Evolutionary conservation across 1,140 invertebrate genomes (phyloP), one percentile per base, ranked within the genome.

Genomic region (Saccostrea glomerata): DNA sequence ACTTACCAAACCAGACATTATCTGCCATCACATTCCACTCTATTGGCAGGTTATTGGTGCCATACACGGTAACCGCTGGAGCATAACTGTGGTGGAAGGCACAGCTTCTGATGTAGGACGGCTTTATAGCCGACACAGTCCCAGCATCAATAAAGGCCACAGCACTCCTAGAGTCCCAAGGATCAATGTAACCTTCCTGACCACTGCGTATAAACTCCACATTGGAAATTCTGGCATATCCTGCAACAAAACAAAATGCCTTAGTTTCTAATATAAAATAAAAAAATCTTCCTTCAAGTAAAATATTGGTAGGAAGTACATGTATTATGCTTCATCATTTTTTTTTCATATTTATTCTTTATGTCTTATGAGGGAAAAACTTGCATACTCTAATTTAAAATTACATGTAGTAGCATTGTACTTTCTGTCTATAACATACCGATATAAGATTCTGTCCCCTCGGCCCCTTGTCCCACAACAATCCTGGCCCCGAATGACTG

Each of bases 401-500:
- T 63, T 63, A n/a, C n/a, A n/a, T n/a, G n/a, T n/a, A 20, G 17
- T 6, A 63, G n/a, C 58, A 63, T 63, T 17, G 58, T 6, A 9
- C 9, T 25, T 30, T 15, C 11, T 15, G 36, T 11, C 30, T 77
- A 30, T 77, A 15, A 77, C 82, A 2, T 85, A 85, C 87, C 87
- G 11, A 77, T 88, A 20, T 88, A 85, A 12, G 23, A 40, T 15
- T 55, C 36, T 11, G 47, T 47, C 9, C 84, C 84, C 25, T 88
- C 60, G 6, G 12, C 30, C 0, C 58, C 47, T 58, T 84, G 84
- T 13, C 89, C 91, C 12, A 94, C 93, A 11, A 94, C 55, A 17
- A 94, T 86, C 23, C 93, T 87, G 17, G 92, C 92, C 20, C 94
- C 94, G 82, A 93, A 94, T 4, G 93, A 92, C 85, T 94, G 91